A percentile compares a stretch with the other conserved stretches of the same genome.
These are phyloP conservation scores for Sphaerodactylus townsendi DNA, from an alignment of 2,113 vertebrate genomes.

Conservation along the genomic window DNA sequence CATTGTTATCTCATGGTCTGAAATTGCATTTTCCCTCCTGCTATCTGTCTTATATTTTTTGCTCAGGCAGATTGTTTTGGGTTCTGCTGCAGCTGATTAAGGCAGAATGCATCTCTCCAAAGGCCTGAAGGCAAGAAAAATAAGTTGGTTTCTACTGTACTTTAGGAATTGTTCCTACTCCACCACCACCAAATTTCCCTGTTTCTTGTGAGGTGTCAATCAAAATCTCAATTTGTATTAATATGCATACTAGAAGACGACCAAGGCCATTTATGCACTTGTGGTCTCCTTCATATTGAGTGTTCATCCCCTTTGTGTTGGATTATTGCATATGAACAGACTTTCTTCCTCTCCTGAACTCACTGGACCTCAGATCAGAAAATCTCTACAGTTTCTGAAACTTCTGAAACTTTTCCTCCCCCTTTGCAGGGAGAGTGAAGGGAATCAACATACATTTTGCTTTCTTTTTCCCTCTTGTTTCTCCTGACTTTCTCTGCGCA, in stretches of 20 bases:
- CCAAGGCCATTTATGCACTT: no score
- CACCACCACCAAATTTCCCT: background rate
- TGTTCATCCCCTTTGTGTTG: no score
- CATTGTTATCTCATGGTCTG: background rate
- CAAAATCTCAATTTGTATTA: background rate
- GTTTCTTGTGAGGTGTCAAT: background rate
- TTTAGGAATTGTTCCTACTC: background rate
- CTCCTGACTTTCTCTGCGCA: no score
- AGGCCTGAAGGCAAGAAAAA: background rate
- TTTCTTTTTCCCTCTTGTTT: no score
- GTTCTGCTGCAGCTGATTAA: background rate
- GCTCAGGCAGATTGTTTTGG: background rate
- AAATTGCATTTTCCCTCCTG: background rate
- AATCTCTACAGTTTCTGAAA: no score
- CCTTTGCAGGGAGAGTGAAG: no score
- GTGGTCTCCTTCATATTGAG: no score
- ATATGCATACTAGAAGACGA: background rate
- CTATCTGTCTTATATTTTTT: background rate
- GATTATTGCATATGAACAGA: no score
- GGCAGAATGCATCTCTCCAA: background rate
- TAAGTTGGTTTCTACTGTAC: background rate
- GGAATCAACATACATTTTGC: no score
- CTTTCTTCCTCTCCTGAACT: no score
- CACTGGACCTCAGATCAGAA: no score
- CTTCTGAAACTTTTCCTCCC: no score